Evolutionary conservation across 2,797 vertebrate genomes (phyloP).

Genomic region (Botia kubotai): DNA sequence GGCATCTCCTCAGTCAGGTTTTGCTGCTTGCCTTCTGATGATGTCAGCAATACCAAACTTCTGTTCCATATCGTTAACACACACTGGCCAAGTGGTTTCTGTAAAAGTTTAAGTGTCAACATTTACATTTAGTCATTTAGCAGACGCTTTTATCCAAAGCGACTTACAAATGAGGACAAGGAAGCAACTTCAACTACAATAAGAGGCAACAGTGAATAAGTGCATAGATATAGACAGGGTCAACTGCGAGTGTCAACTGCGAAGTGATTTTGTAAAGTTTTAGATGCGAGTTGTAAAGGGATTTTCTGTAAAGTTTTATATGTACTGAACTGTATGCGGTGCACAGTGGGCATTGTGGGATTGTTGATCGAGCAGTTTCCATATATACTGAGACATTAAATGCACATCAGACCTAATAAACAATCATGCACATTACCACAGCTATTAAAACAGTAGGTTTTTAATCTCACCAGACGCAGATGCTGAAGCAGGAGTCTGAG

Average conservation of each 20-base stretch:
- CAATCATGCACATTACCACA: neutral
- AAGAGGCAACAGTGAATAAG: no score
- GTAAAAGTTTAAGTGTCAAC: neutral
- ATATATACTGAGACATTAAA: constrained; percentile 20
- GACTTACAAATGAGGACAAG: no score
- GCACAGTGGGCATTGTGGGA: neutral
- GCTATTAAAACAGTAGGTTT: neutral
- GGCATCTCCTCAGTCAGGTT: constrained; percentile 44
- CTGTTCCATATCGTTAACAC: constrained; percentile 20
- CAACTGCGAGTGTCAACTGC: no score
- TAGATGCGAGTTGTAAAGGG: no score
- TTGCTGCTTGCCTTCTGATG: constrained; percentile 41
- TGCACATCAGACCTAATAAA: constrained; percentile 4
- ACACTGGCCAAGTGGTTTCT: neutral
- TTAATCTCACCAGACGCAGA: constrained; percentile 5
- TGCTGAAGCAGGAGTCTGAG: constrained; percentile 20
- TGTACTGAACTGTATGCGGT: neutral
- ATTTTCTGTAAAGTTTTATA: no score
- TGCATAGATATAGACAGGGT: no score
- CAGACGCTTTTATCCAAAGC: no score
- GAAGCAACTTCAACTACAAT: no score
- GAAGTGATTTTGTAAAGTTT: no score
- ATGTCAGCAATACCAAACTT: constrained; percentile 39
- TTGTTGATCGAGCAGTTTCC: constrained; percentile 3
- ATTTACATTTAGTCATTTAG: no score